Percentiles rank a stretch among this genome's conserved stretches.
Conservation (phyloP, 2,888 invertebrate species). For the Drosophila villosipedis region DNA sequence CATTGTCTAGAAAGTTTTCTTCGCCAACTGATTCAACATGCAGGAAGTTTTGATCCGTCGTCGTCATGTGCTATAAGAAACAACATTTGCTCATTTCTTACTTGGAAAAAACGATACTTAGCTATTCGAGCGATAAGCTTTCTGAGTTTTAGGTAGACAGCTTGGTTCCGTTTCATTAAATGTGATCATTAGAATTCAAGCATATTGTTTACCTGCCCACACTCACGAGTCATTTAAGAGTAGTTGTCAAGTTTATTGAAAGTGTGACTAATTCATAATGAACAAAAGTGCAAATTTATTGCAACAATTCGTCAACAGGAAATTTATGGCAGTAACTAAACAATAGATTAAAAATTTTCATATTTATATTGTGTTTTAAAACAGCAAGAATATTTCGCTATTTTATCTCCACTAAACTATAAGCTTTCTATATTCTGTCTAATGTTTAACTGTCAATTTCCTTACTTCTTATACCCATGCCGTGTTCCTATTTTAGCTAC, state of each 20-base stretch:
- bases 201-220: constrained; percentile 3
- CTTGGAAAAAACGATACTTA: background rate
- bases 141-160: constrained; percentile 51
- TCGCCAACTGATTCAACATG: constrained; percentile 27
- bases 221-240: constrained; percentile 8
- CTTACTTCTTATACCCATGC: background rate
- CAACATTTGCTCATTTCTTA: constrained; percentile 16
- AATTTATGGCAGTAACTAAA: background rate
- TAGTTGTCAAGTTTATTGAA: background rate
- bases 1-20: constrained; percentile 47
- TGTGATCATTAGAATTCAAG: constrained; percentile 3
- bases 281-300: background rate
- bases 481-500: background rate
- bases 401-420: background rate
- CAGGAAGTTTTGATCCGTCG: constrained; percentile 40
- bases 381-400: background rate
- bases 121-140: constrained; percentile 46
- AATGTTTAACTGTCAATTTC: background rate
- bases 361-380: background rate
- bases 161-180: constrained; percentile 32
- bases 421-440: background rate
- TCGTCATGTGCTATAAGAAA: constrained; percentile 18
- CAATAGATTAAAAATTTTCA: background rate
- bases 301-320: constrained; percentile 6
- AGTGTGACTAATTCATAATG: constrained; percentile 28